phyloP scores from a whole-genome alignment of 1,140 invertebrate species.

The Zaprionus capensis region DNA sequence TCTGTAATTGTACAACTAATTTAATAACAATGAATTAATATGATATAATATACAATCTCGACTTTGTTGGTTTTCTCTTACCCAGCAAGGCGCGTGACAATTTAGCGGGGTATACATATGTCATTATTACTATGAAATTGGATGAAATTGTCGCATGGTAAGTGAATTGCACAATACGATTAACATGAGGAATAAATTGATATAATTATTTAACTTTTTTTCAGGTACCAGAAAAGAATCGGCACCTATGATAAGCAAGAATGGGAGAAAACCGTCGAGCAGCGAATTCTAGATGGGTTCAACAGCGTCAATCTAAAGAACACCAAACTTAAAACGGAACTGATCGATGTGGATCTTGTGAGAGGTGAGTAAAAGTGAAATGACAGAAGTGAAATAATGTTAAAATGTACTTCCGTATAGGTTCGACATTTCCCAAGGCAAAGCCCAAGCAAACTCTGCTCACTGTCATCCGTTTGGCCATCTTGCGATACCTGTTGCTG shows the following conservation, averaged over 20 bases:
- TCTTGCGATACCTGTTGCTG: conserved; percentile 91
- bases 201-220: conserved; percentile 9
- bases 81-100: conserved; percentile 52
- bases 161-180: conserved; percentile 32
- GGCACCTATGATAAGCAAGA: conserved; percentile 97
- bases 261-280: conserved; percentile 97
- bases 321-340: conserved; percentile 94
- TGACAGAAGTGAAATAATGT: no score
- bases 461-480: conserved; percentile 91
- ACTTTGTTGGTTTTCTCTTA: conserved; percentile 12
- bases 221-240: conserved; percentile 96
- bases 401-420: conserved; percentile 85
- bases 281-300: conserved; percentile 93
- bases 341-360: conserved; percentile 98
- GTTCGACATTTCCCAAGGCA: conserved; percentile 96
- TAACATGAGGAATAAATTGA: neutral
- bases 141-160: conserved; percentile 84
- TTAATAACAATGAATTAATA: conserved; percentile 11
- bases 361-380: conserved; percentile 86
- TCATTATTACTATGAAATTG: conserved; percentile 84
- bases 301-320: conserved; percentile 94
- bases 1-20: conserved; percentile 17
- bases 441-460: conserved; percentile 95
- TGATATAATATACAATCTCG: neutral
- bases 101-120: conserved; percentile 68